phyloP scores from a whole-genome alignment of 2,113 vertebrate genomes.

The Vireo altiloquus region DNA sequence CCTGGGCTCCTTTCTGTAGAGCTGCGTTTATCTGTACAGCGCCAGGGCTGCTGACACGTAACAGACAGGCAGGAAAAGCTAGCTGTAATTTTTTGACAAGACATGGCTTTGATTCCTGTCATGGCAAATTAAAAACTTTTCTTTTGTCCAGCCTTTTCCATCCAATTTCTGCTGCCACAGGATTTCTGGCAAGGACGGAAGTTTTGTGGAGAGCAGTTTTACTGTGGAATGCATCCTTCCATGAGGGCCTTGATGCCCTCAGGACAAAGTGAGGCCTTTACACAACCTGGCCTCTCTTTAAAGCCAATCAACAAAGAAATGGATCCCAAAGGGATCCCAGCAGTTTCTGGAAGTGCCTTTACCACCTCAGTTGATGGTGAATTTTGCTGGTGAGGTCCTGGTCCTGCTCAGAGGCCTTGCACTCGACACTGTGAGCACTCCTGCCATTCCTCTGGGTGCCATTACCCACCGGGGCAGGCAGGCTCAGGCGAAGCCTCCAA shows the following conservation, averaged over 20 bases:
- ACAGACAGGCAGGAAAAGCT: neutral
- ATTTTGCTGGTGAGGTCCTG: neutral
- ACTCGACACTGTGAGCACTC: rapidly evolving
- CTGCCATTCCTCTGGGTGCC: rapidly evolving
- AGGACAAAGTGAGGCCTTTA: neutral
- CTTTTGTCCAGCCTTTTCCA: neutral
- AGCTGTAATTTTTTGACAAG: neutral
- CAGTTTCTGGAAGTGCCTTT: neutral
- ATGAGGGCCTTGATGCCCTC: neutral
- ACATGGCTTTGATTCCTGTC: neutral
- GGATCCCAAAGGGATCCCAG: neutral
- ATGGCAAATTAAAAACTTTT: neutral
- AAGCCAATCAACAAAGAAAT: neutral
- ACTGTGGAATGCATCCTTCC: rapidly evolving
- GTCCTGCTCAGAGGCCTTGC: neutral
- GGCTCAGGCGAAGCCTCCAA: rapidly evolving
- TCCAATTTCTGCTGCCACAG: neutral
- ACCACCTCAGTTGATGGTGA: rapidly evolving
- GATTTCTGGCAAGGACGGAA: rapidly evolving
- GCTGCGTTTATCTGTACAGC: neutral
- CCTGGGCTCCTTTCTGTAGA: neutral
- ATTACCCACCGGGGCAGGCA: rapidly evolving
- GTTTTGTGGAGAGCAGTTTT: neutral
- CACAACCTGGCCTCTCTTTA: neutral
- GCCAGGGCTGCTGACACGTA: neutral